Conservation (phyloP, 37 sponge, comb jelly and placozoan genomes). For the Eunapius fragilis region DNA sequence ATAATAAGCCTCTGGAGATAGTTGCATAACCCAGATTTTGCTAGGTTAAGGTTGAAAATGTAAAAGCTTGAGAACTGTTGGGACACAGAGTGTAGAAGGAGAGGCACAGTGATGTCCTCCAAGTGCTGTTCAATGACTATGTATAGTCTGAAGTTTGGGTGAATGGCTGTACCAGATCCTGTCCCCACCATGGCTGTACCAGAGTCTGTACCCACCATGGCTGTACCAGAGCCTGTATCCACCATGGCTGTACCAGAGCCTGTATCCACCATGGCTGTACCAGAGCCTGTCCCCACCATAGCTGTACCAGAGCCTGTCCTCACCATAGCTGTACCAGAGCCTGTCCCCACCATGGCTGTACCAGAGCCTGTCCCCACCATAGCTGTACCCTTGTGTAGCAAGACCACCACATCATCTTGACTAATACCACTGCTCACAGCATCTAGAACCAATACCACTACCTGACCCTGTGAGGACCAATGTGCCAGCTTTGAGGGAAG, state of each 20-base stretch:
- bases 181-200: not conserved
- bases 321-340: no score
- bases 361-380: not conserved
- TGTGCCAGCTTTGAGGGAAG: not conserved
- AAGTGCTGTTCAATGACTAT: conserved; percentile 24
- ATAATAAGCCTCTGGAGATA: conserved; percentile 39
- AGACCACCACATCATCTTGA: not conserved
- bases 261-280: no score
- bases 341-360: not conserved
- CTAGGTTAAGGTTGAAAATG: conserved; percentile 44
- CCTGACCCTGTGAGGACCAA: not conserved
- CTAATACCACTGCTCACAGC: not conserved
- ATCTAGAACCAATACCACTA: not conserved
- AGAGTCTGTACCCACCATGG: not conserved
- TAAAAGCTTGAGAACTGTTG: not conserved
- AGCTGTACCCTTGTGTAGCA: not conserved
- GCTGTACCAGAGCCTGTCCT: no score
- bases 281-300: no score
- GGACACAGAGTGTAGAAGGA: not conserved
- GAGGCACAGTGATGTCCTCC: not conserved
- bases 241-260: no score
- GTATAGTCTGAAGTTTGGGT: conserved; percentile 27
- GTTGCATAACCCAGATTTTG: conserved; percentile 32
- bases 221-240: no score
- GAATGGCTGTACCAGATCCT: not conserved